Conservation (phyloP, 2,797 vertebrate genomes). For the Chloroceryle inda region DNA sequence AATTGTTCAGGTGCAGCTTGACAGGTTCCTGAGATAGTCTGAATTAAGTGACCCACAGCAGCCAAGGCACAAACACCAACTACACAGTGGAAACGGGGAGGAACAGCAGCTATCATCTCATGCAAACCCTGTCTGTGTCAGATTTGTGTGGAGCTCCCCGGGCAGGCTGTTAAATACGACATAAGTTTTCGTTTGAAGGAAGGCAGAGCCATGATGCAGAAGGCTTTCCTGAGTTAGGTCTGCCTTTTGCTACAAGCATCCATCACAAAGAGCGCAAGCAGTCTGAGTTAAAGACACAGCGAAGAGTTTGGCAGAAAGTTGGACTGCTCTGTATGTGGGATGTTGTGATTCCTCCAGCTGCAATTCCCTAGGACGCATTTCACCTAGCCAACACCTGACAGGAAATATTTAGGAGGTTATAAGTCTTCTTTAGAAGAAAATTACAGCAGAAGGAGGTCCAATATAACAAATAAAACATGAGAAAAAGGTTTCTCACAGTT, state of each 20-base stretch:
- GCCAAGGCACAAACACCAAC: neutral
- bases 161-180: conserved; percentile 24
- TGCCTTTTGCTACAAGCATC: conserved; percentile 16
- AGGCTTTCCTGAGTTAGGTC: neutral
- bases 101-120: neutral
- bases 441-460: conserved; percentile 8
- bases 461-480: conserved; percentile 7
- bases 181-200: conserved; percentile 31
- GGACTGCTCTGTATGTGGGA: neutral
- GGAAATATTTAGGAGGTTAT: conserved; percentile 25
- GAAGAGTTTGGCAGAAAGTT: conserved; percentile 59
- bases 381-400: conserved; percentile 30
- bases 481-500: conserved; percentile 23
- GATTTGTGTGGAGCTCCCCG: neutral
- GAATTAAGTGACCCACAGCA: neutral
- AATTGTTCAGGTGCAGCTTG: neutral
- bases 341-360: conserved; percentile 35
- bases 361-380: conserved; percentile 27
- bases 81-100: neutral
- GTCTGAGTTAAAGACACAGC: conserved; percentile 48
- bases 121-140: neutral
- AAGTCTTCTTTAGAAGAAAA: conserved; percentile 68
- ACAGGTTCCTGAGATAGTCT: conserved; percentile 7
- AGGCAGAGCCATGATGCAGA: neutral
- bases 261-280: conserved; percentile 12